phyloP scores from a whole-genome alignment of 1,140 invertebrate genomes.

The Drosophila fuyamai region DNA sequence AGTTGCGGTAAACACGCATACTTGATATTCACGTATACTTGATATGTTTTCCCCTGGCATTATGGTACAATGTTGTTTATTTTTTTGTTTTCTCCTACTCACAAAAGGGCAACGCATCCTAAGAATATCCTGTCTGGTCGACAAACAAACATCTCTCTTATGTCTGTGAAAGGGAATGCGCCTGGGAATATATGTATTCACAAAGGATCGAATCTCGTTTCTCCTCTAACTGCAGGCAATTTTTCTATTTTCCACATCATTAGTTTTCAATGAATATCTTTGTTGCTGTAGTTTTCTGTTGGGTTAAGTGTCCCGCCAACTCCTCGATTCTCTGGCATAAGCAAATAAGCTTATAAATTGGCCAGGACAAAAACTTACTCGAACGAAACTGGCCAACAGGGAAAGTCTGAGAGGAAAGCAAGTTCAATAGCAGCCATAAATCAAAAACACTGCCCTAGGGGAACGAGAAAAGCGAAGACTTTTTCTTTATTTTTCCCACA shows the following conservation, averaged over 20 bases:
- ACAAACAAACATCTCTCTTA: conserved; percentile 12
- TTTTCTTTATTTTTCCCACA: conserved; percentile 1
- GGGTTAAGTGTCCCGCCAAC: conserved; percentile 61
- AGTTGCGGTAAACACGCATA: neutral
- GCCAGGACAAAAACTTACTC: conserved; percentile 37
- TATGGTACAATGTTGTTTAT: neutral
- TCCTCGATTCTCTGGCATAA: conserved; percentile 36
- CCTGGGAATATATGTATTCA: conserved; percentile 14
- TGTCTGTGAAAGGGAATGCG: conserved; percentile 19
- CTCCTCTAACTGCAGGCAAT: conserved; percentile 72
- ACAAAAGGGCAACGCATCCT: conserved; percentile 47
- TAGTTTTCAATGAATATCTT: conserved; percentile 80
- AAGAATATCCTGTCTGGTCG: conserved; percentile 4
- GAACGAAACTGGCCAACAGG: conserved; percentile 8
- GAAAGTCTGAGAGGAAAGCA: neutral
- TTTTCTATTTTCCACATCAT: conserved; percentile 82
- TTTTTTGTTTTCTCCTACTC: neutral
- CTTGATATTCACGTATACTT: conserved; percentile 3
- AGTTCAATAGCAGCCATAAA: conserved; percentile 78
- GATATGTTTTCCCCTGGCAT: conserved; percentile 8
- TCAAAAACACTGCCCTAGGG: conserved; percentile 63
- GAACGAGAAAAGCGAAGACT: conserved; percentile 18
- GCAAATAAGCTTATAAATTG: conserved; percentile 80
- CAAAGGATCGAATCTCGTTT: conserved; percentile 2
- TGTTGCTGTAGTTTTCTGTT: conserved; percentile 34